These are phyloP conservation scores for Peribatodes rhomboidaria DNA, from an alignment of 2,888 invertebrate genomes.

Conservation along the genomic window DNA sequence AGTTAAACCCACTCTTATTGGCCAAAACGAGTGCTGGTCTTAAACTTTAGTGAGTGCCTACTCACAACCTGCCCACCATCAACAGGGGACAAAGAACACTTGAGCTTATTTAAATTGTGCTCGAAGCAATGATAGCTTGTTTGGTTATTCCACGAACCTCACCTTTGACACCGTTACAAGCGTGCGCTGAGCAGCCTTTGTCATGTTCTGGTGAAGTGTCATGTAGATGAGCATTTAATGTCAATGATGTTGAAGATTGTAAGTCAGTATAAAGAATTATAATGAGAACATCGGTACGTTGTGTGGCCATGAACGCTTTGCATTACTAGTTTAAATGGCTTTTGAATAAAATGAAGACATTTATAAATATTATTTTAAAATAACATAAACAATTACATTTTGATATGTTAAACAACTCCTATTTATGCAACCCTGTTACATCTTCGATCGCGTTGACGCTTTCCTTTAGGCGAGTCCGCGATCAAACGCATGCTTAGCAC, in stretches of 20 bases:
- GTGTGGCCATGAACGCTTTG: too few species aligned
- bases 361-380: too few species aligned
- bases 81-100: constrained; percentile 21
- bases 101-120: constrained; percentile 36
- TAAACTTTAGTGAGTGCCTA: background rate
- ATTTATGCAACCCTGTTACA: too few species aligned
- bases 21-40: background rate
- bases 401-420: too few species aligned
- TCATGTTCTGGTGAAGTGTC: constrained; percentile 48
- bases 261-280: too few species aligned
- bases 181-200: constrained; percentile 49
- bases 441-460: too few species aligned
- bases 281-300: background rate
- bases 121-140: constrained; percentile 43
- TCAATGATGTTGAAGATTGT: constrained; percentile 26
- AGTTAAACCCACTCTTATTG: background rate
- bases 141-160: constrained; percentile 33
- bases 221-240: constrained; percentile 22
- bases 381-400: too few species aligned
- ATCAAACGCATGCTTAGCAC: too few species aligned
- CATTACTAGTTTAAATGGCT: too few species aligned
- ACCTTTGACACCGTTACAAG: constrained; percentile 57
- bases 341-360: too few species aligned
- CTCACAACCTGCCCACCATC: background rate
- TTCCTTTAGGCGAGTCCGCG: too few species aligned